Conservation (phyloP, 2,888 invertebrate species). For the Luperina testacea region DNA sequence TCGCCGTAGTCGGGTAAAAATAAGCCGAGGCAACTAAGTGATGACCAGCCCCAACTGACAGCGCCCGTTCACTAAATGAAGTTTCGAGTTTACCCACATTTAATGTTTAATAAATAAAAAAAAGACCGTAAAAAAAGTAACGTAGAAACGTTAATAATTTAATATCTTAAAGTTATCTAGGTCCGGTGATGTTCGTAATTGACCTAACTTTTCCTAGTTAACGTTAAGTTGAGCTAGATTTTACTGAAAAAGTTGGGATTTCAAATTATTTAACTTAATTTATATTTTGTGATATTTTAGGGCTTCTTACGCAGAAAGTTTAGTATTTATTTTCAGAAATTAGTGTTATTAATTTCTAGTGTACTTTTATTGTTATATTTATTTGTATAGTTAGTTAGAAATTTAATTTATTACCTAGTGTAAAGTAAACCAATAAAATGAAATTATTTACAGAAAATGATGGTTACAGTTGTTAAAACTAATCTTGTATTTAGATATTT, state of each 20-base stretch:
- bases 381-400: not conserved
- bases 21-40: too few relatives aligned
- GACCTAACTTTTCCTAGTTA: slow-evolving; percentile 20
- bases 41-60: too few relatives aligned
- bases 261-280: not conserved
- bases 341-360: not conserved
- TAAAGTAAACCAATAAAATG: not conserved
- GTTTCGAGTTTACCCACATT: not conserved
- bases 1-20: too few relatives aligned
- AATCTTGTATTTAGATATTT: not conserved
- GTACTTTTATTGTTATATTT: not conserved
- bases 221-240: slow-evolving; percentile 25
- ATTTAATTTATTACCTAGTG: too few relatives aligned
- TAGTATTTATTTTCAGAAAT: not conserved
- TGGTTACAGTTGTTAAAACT: not conserved
- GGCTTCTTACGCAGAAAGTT: not conserved
- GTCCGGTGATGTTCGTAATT: slow-evolving; percentile 27
- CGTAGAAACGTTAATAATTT: not conserved
- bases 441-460: not conserved
- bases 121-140: not conserved
- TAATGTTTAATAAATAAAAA: not conserved
- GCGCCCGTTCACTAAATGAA: too few relatives aligned
- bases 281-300: not conserved
- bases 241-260: slow-evolving; percentile 11
- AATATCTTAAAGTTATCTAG: slow-evolving; percentile 24